Percentiles rank a stretch among this genome's conserved stretches.
phyloP scores from a whole-genome alignment of 2,797 vertebrate genomes.

The Neostethus bicornis region DNA sequence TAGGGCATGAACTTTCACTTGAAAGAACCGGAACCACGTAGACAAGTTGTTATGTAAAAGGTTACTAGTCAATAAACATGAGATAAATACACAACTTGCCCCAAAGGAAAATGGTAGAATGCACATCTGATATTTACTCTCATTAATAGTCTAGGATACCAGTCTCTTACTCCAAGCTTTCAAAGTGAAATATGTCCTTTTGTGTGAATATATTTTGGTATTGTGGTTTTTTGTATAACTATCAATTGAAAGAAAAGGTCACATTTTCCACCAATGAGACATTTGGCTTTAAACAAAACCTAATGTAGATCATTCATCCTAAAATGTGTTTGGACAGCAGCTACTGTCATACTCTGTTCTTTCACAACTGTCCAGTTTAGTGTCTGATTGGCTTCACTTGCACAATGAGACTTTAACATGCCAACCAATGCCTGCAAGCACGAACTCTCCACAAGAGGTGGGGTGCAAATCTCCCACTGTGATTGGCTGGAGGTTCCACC shows the following conservation, averaged over 20 bases:
- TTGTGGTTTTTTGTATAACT: not conserved
- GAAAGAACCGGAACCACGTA: slow-evolving; percentile 9
- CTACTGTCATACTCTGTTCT: slow-evolving; percentile 1
- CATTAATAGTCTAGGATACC: slow-evolving; percentile 9
- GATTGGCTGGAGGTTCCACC: slow-evolving; percentile 64
- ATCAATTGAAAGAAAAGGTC: not conserved
- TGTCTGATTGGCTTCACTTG: slow-evolving; percentile 47
- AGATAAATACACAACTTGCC: slow-evolving; percentile 15
- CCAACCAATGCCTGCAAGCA: slow-evolving; percentile 57
- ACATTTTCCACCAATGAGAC: not conserved
- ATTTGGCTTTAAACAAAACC: not conserved
- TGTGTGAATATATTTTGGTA: not conserved
- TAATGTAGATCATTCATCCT: not conserved
- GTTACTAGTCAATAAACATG: slow-evolving; percentile 16
- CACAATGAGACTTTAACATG: slow-evolving; percentile 35
- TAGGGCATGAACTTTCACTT: slow-evolving; percentile 28
- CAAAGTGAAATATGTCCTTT: not conserved
- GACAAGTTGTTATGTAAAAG: slow-evolving; percentile 30
- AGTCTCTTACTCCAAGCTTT: not conserved
- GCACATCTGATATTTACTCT: not conserved
- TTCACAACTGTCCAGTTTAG: slow-evolving; percentile 20
- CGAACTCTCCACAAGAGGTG: slow-evolving; percentile 58
- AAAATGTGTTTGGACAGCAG: slow-evolving; percentile 2
- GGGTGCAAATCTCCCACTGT: slow-evolving; percentile 49
- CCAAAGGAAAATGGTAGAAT: not conserved